Evolutionary conservation across 1,140 invertebrate species (phyloP), one percentile per base, ranked within the genome.

Genomic region (Schmidtea mediterranea): DNA sequence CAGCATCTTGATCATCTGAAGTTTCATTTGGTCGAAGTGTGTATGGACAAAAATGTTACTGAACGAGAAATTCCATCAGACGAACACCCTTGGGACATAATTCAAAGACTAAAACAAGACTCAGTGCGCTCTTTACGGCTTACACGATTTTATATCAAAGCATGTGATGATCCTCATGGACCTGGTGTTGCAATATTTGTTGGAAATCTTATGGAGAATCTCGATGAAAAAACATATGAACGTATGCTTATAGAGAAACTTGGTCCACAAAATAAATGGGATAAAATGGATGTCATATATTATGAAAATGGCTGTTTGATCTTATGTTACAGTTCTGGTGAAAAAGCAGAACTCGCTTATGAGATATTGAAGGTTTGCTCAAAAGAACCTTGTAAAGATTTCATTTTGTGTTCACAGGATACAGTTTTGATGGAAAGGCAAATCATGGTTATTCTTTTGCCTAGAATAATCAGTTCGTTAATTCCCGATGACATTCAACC

Each of bases 241-340:
- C 87, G 84, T 65, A 84, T 97, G 57, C 73, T 98, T 32, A 75
- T 79, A 52, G 87, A 95, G 58, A 78, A 90, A 60, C 72, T 97
- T 52, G 86, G 86, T 6, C n/a, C 46, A 78, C 86, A 86, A 59
- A 86, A 90, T 66, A 89, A 82, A 70, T 92, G 86, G 69, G 78
- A 75, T 49, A 78, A 75, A 53, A 84, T 92, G 60, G 86, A 86
- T 53, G 84, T 86, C 39, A 92, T 92, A 59, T 94, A 94, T 69
- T 94, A 94, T 61, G 87, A 94, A 67, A 90, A 92, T 62, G 87
- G 87, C 41, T 89, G 82, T 46, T 77, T 94, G 72, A 82, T 94
- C 46, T 81, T 94, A 46, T 84, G 78, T 43, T 94, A 90, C 59
- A 82, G 90, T 65, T 83, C 89, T 68, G 76, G 82, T 9, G 76